A percentile compares a stretch with the other conserved stretches of the same genome.
Evolutionary conservation across 2,888 invertebrate species (phyloP).

Genomic region (Mythimna loreyi): DNA sequence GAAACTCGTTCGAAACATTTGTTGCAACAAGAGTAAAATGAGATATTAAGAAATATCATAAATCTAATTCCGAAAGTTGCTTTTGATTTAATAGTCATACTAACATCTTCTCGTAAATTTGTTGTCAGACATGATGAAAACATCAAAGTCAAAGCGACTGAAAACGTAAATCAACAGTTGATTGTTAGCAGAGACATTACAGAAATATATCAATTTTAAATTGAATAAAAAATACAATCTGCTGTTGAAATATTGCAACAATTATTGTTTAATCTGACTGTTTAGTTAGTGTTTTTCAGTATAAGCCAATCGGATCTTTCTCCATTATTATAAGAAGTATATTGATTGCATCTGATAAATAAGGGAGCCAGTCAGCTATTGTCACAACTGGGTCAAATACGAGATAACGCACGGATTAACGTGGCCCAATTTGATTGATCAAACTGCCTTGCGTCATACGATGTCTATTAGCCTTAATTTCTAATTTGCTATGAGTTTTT

Average conservation of each 20-base stretch:
- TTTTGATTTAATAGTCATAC: conserved; percentile 23
- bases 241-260: neutral
- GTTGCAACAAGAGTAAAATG: neutral
- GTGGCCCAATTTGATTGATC: conserved; percentile 73
- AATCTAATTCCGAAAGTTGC: conserved; percentile 18
- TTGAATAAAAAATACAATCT: no score
- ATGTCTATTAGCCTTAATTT: conserved; percentile 55
- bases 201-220: conserved; percentile 24
- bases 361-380: conserved; percentile 63
- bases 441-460: conserved; percentile 62
- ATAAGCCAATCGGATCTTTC: neutral
- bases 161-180: conserved; percentile 66
- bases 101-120: conserved; percentile 22
- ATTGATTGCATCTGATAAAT: conserved; percentile 34
- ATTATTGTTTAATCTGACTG: no score
- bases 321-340: neutral
- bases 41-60: conserved; percentile 9
- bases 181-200: conserved; percentile 45
- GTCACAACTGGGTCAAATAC: conserved; percentile 73
- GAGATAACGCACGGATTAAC: conserved; percentile 75
- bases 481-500: conserved; percentile 25
- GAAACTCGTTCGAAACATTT: conserved; percentile 1
- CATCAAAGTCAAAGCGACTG: conserved; percentile 69
- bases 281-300: neutral
- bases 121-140: conserved; percentile 37